Conservation (phyloP, 30 jellyfish, hydroid and myxozoan genomes). For the Calvadosia cruxmelitensis region DNA sequence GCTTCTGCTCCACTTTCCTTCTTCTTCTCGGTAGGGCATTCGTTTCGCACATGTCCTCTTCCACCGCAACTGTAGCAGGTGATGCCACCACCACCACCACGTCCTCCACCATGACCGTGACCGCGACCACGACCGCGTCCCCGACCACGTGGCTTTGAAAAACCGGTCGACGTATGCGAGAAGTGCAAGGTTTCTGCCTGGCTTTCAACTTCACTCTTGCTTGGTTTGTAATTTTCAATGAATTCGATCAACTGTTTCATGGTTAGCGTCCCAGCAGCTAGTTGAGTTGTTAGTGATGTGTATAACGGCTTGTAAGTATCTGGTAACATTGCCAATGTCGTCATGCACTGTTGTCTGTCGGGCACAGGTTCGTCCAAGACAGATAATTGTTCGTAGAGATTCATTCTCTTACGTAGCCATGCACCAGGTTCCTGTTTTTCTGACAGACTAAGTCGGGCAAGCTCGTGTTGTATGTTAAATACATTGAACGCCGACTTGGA, state of each 20-base stretch:
- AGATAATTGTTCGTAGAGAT: neutral
- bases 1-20: neutral
- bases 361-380: neutral
- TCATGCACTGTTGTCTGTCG: neutral
- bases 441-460: neutral
- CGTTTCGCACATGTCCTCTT: neutral
- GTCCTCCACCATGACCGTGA: neutral
- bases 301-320: neutral
- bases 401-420: neutral
- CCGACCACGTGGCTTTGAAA: neutral
- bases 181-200: neutral
- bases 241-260: neutral
- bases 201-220: neutral
- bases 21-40: conserved; percentile 1
- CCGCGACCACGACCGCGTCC: neutral
- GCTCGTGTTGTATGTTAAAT: neutral
- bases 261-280: neutral
- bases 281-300: neutral
- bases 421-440: neutral
- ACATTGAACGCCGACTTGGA: neutral
- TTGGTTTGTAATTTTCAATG: neutral
- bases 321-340: neutral
- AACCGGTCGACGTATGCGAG: too few relatives aligned
- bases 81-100: neutral
- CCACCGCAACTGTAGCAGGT: neutral